phyloP scores from a whole-genome alignment of 2,113 vertebrate genomes.

The Tricholaema leucomelas region DNA sequence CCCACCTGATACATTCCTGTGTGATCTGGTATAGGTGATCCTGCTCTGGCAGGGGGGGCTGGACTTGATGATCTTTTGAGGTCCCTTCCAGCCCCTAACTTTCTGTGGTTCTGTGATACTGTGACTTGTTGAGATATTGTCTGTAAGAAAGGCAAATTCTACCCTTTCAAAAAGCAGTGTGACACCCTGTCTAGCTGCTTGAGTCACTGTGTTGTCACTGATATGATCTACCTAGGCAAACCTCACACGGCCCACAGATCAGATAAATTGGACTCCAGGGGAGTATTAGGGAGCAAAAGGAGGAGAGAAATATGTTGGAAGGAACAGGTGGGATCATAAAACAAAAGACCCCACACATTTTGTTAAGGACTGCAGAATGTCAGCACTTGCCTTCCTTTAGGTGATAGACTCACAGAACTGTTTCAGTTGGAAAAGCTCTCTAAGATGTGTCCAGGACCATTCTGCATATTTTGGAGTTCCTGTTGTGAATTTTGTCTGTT shows the following conservation, averaged over 20 bases:
- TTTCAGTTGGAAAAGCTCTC: too few species aligned
- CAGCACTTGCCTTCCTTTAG: background rate
- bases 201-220: background rate
- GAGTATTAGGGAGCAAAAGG: background rate
- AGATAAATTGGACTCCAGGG: background rate
- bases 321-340: background rate
- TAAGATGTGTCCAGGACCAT: background rate
- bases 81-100: too few species aligned
- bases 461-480: background rate
- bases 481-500: background rate
- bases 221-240: background rate
- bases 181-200: background rate
- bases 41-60: too few species aligned
- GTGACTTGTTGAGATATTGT: background rate
- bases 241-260: background rate
- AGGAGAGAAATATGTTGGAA: background rate
- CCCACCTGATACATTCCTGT: too few species aligned
- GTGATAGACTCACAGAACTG: too few species aligned
- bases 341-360: background rate
- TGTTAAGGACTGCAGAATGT: background rate
- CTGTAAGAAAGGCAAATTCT: background rate
- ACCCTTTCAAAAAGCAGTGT: background rate
- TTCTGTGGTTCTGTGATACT: too few species aligned
- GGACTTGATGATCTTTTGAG: too few species aligned
- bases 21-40: too few species aligned